A percentile compares a stretch with the other conserved stretches of the same genome.
These are phyloP conservation scores for Athene noctua DNA, from an alignment of 2,113 vertebrate species.

Conservation along the genomic window DNA sequence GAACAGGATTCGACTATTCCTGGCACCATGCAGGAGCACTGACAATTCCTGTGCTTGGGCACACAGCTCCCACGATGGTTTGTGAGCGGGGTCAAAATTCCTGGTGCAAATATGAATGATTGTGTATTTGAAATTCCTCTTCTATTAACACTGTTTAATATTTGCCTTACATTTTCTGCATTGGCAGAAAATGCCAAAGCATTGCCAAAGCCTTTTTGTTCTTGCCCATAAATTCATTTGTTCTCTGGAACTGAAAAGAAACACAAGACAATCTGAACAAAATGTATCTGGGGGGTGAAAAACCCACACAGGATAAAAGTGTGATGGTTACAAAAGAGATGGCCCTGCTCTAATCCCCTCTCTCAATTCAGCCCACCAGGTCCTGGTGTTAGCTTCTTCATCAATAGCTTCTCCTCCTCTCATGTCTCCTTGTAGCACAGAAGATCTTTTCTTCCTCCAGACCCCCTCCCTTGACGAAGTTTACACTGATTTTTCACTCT, in stretches of 20 bases:
- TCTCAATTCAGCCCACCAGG: neutral
- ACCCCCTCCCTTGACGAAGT: neutral
- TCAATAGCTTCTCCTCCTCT: neutral
- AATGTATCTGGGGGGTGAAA: neutral
- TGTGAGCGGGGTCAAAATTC: neutral
- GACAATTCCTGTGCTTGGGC: neutral
- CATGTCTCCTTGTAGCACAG: neutral
- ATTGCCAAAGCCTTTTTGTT: conserved; percentile 31
- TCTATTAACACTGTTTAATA: neutral
- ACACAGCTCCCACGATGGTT: fast-evolving
- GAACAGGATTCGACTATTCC: neutral
- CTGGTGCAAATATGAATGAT: neutral
- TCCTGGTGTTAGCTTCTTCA: neutral
- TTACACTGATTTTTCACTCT: neutral
- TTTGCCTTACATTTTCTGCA: neutral
- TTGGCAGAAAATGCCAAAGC: neutral
- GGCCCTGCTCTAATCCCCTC: neutral
- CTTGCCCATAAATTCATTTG: conserved; percentile 2
- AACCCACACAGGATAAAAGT: neutral
- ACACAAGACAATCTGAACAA: neutral
- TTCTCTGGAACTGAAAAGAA: conserved; percentile 29
- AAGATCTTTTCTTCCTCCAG: neutral
- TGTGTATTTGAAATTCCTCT: neutral
- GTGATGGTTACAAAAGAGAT: neutral
- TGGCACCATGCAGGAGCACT: neutral